Percentiles rank a stretch among this genome's conserved stretches.
phyloP scores from a whole-genome alignment of 2,797 vertebrate species.

The Urophycis tenuis region DNA sequence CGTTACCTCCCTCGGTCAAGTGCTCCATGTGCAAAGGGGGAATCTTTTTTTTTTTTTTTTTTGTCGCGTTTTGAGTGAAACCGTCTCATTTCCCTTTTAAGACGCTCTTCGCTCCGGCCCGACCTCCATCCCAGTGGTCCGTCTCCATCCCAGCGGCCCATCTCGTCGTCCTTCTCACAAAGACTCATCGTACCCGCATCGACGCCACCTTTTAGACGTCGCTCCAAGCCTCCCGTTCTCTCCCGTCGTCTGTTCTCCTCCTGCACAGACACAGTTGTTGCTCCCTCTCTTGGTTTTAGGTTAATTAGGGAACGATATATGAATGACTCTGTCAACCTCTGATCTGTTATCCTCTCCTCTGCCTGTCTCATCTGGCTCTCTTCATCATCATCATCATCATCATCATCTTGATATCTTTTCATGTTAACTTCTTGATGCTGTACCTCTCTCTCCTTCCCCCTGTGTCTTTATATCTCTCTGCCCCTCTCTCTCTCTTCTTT shows the following conservation, averaged over 20 bases:
- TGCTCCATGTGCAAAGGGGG: no score
- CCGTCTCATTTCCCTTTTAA: background rate
- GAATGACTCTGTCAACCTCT: background rate
- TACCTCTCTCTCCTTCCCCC: slow-evolving; percentile 23
- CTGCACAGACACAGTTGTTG: background rate
- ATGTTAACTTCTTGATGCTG: slow-evolving; percentile 33
- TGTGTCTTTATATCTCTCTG: slow-evolving; percentile 24
- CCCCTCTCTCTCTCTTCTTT: slow-evolving; percentile 6
- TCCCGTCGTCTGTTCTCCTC: background rate
- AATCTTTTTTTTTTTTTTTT: background rate
- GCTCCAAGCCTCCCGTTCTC: background rate
- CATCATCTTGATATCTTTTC: slow-evolving; percentile 13
- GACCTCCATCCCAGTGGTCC: background rate
- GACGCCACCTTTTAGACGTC: background rate
- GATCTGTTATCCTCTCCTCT: slow-evolving; percentile 25
- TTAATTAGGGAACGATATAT: background rate
- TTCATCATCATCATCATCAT: background rate
- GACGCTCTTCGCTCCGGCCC: no score
- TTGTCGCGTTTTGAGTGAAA: background rate
- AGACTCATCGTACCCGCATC: background rate
- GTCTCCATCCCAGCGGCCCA: background rate
- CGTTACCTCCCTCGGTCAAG: background rate
- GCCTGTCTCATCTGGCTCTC: slow-evolving; percentile 1
- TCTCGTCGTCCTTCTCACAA: background rate
- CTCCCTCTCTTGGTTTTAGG: background rate